Conservation (phyloP, 2,113 vertebrate genomes). For the Antechinus stuartii region DNA sequence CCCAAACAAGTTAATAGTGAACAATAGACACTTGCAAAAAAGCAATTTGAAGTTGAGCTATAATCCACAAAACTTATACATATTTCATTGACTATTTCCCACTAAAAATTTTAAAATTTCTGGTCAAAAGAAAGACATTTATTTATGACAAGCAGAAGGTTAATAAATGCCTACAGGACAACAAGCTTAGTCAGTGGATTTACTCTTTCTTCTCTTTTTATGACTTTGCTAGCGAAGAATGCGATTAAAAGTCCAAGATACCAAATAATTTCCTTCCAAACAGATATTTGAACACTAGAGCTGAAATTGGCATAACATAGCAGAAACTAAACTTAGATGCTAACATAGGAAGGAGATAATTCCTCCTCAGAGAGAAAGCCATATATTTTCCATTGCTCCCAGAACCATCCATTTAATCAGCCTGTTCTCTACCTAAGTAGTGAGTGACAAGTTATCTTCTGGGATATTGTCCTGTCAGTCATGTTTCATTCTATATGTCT, state of each 20-base stretch:
- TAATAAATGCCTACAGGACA: conserved; percentile 38
- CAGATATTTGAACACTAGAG: neutral
- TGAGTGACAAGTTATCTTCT: too few relatives aligned
- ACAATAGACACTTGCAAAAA: conserved; percentile 55
- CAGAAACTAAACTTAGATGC: neutral
- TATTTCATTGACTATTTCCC: conserved; percentile 57
- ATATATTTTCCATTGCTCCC: neutral
- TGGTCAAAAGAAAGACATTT: conserved; percentile 26
- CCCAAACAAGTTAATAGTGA: conserved; percentile 74
- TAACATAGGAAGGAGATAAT: neutral
- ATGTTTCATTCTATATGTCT: too few relatives aligned
- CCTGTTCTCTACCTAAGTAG: too few relatives aligned
- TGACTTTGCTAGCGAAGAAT: conserved; percentile 1
- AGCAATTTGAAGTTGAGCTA: conserved; percentile 59
- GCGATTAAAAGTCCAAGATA: conserved; percentile 71
- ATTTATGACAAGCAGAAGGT: neutral
- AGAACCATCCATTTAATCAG: neutral
- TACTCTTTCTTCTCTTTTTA: conserved; percentile 46
- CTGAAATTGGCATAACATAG: neutral
- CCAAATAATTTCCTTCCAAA: neutral
- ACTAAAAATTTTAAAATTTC: conserved; percentile 33
- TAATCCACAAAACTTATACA: conserved; percentile 65
- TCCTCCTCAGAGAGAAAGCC: neutral
- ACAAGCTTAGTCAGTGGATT: conserved; percentile 1
- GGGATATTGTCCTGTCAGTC: too few relatives aligned